A percentile compares a stretch with the other conserved stretches of the same genome.
Evolutionary conservation across 2,888 invertebrate genomes (phyloP).

Genomic region (Lysandra bellargus): DNA sequence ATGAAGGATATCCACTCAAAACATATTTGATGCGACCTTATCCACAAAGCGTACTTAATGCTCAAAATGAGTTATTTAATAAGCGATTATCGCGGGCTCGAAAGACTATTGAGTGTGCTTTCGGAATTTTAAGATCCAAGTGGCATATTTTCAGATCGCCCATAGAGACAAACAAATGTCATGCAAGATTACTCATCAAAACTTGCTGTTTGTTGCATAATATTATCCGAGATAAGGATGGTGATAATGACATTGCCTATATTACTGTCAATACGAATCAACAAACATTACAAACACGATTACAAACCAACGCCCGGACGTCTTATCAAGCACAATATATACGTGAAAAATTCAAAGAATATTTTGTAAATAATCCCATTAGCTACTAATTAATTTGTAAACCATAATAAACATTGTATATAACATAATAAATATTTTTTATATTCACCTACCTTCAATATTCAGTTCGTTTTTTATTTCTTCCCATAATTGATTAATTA

Average conservation of each 20-base stretch:
- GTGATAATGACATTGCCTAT: slow-evolving; percentile 38
- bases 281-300: slow-evolving; percentile 35
- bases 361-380: slow-evolving; percentile 40
- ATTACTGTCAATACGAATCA: slow-evolving; percentile 37
- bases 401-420: slow-evolving; percentile 12
- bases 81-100: slow-evolving; percentile 33
- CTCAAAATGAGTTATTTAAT: slow-evolving; percentile 39
- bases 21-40: slow-evolving; percentile 42
- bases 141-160: slow-evolving; percentile 38
- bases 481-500: slow-evolving; percentile 39
- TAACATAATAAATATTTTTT: slow-evolving; percentile 37
- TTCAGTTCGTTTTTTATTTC: slow-evolving; percentile 39
- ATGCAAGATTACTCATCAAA: slow-evolving; percentile 38
- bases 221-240: slow-evolving; percentile 39
- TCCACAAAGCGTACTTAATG: slow-evolving; percentile 37
- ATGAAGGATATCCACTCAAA: slow-evolving; percentile 39
- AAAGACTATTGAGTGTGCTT: slow-evolving; percentile 39
- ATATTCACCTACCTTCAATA: slow-evolving; percentile 37
- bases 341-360: slow-evolving; percentile 38
- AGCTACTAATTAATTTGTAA: slow-evolving; percentile 16
- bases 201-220: slow-evolving; percentile 37
- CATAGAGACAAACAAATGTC: slow-evolving; percentile 42
- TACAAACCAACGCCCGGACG: slow-evolving; percentile 38
- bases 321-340: slow-evolving; percentile 39
- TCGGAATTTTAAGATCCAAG: slow-evolving; percentile 37